Base-by-base conservation (phyloP, 2,113 vertebrate species). In the Ploceus nigricollis region DNA sequence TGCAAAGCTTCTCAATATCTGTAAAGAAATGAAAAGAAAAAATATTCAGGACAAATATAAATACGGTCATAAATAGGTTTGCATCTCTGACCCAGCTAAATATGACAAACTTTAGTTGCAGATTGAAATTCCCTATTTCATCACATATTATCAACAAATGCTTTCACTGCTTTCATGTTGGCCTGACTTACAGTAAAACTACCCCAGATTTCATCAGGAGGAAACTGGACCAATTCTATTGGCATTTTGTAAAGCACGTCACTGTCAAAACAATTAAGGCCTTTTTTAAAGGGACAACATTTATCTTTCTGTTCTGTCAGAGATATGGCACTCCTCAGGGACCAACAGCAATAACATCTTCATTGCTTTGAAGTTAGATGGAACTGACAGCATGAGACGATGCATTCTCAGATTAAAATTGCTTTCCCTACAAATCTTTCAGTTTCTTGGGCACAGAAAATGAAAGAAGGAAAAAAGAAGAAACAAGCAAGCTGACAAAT, bases 1-100 rank as follows among this genome's bases (percentile, higher is more conserved):
- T 99, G 92, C 99, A 99, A 95, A 99, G 98, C 96, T 99, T 99
- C 95, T 99, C 99, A 45, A 99, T 96, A 98, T 99, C 99, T 99
- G 96, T 65, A 84, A 73, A 94, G 35, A 68, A 72, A 96, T 12
- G 40, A 83, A 94, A 57, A 86, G 10, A 27, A 42, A 23, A 23
- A 42, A 33, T n/a, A 37, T 0, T 6, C 20, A 57, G 44, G 16
- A 56, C 58, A 83, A 70, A 78, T 47, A 79, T 61, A 75, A 83
- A 83, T 40, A 58, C 7, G 6, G 35, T 56, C 58, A 80, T 7
- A 33, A 54, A 51, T 5, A 51, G 11, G 15, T 50, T 28, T 56
- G 25, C 39, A 37, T 16, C 35, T 66, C 40, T 54, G n/a, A 72
- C n/a, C 37, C 47, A 76, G 4, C 4, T 1, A 47, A 83, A n/a